Evolutionary conservation across 1,140 invertebrate species (phyloP).

Genomic region (Polypedilum pembai): DNA sequence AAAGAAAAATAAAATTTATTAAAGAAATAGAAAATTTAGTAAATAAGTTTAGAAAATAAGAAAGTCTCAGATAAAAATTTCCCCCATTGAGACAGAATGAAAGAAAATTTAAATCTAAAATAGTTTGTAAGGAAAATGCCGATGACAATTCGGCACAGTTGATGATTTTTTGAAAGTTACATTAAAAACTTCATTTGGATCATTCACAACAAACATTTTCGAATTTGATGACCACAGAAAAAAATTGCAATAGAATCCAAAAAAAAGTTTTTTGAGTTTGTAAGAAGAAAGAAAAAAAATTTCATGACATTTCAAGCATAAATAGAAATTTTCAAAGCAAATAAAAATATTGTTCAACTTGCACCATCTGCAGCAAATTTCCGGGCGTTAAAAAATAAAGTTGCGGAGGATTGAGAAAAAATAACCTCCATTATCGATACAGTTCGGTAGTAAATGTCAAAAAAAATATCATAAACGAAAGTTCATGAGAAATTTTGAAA

Average conservation of each 20-base stretch:
- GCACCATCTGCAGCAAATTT: conserved; percentile 34
- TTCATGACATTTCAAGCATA: background rate
- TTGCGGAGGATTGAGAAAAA: conserved; percentile 33
- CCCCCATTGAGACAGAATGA: conserved; percentile 27
- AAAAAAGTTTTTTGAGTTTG: conserved; percentile 13
- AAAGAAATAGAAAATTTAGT: too few species aligned
- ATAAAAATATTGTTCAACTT: conserved; percentile 23
- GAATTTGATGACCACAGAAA: background rate
- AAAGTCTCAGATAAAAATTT: too few species aligned
- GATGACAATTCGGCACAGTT: background rate
- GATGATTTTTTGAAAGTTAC: conserved; percentile 19
- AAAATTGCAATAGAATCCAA: conserved; percentile 23
- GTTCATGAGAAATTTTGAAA: background rate
- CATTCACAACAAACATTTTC: background rate
- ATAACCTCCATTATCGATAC: background rate
- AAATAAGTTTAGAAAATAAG: too few species aligned
- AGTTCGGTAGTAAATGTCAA: background rate
- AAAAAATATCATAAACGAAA: background rate
- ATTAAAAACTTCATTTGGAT: background rate
- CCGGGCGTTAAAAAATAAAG: conserved; percentile 34
- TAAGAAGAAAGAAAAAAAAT: conserved; percentile 30
- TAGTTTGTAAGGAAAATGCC: background rate
- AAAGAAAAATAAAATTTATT: too few species aligned
- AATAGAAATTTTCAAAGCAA: background rate
- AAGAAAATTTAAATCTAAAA: conserved; percentile 30